These are phyloP conservation scores for Ptycholaimellus sp. DNA, from an alignment of 2,888 invertebrate genomes.

Conservation along the genomic window DNA sequence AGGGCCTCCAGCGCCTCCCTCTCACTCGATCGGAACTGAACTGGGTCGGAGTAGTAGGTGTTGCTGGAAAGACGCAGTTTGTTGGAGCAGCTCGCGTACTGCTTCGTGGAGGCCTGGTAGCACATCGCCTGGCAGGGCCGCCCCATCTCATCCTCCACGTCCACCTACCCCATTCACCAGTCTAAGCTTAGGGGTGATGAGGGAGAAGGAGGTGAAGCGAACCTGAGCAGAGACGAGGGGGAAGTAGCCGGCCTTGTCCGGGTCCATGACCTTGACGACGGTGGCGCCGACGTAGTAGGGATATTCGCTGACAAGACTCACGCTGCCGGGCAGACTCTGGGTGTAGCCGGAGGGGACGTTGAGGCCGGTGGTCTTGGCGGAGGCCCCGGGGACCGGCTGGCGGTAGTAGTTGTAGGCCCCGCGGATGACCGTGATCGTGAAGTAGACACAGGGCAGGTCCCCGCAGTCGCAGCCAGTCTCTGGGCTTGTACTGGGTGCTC, in stretches of 20 bases:
- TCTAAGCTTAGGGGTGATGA: not conserved
- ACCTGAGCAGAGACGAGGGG: constrained; percentile 3
- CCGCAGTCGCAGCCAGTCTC: no score
- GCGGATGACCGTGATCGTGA: constrained; percentile 5
- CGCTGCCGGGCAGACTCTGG: not conserved
- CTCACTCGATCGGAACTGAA: not conserved
- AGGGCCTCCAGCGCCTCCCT: constrained; percentile 1
- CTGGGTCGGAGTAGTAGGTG: constrained; percentile 4
- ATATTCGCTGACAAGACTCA: not conserved
- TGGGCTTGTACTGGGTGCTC: no score
- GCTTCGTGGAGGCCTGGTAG: constrained; percentile 2
- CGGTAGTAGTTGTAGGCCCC: not conserved
- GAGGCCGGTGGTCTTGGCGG: not conserved
- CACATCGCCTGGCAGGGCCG: constrained; percentile 3
- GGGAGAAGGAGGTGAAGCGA: no score
- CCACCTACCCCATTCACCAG: not conserved
- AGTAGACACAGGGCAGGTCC: no score
- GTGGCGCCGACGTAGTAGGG: constrained; percentile 5
- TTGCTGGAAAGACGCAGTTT: constrained; percentile 5
- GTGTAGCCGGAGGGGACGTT: constrained; percentile 7
- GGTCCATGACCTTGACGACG: constrained; percentile 4
- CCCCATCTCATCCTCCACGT: not conserved
- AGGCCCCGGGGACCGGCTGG: not conserved
- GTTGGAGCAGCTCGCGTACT: constrained; percentile 2
- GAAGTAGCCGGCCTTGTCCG: constrained; percentile 4